Evolutionary conservation across 2,888 invertebrate species (phyloP), one percentile per base, ranked within the genome.

Genomic region (Epirrita christyi): DNA sequence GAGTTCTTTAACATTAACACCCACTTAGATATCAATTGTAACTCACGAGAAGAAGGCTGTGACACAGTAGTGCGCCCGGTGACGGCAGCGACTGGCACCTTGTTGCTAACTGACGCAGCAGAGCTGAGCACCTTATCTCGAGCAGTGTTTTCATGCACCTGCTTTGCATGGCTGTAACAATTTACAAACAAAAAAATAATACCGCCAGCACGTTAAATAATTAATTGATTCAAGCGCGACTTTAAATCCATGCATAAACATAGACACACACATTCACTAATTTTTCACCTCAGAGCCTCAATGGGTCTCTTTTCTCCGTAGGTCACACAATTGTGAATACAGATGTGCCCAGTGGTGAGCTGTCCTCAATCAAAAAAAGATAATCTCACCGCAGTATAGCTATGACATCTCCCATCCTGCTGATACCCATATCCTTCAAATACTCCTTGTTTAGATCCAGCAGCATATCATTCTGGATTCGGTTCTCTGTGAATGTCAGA

Each of bases 391-490:
- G 93, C 83, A 93, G 94, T 93, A 93, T 97, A 86, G 93, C 95
- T 89, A 93, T 96, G 83, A 85, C 95, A 84, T 93, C 96, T 74
- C 85, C 94, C 94, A 93, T 97, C 93, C 75, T 94, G 0, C 94
- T 93, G 29, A 98, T 96, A 0, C 97, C 97, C 97, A 98, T 97
- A 68, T 97, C 97, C 53, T 95, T 94, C 1, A 98, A 85, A 76
- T 97, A 96, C 68, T 98, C 97, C 73, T 97, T 97, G 68, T 95
- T 97, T 10, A 98, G 88, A 70, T 98, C 98, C 63, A 95, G 88
- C 50, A 98, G 81, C 98, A 98, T 98, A 70, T 97, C 96, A 66
- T 94, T 94, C 76, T 96, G 95, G 59, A 98, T 98, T 28, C 98
- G 93, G 83, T 98, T 97, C 76, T 97, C 96, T 0, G 95, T 94